Percentiles rank a stretch among this genome's conserved stretches.
phyloP scores from a whole-genome alignment of 2,113 vertebrate species.

The Caranx melampygus region DNA sequence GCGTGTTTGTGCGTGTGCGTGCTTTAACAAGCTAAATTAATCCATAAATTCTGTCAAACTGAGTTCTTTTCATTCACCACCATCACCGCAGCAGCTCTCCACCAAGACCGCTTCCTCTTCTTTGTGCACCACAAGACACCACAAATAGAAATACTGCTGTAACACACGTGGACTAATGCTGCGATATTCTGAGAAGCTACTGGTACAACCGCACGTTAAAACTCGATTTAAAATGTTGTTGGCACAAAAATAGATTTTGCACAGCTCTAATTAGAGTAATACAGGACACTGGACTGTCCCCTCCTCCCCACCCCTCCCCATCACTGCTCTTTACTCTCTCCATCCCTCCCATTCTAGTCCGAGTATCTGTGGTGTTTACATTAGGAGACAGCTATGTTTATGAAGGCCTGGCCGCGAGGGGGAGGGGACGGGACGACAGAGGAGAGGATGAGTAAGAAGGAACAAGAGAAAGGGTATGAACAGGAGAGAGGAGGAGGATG shows the following conservation, averaged over 20 bases:
- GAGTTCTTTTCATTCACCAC: constrained; percentile 45
- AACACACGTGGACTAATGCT: neutral
- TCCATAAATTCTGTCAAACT: constrained; percentile 62
- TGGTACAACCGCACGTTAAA: neutral
- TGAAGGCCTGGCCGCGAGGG: constrained; percentile 53
- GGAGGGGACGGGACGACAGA: constrained; percentile 47
- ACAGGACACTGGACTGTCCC: constrained; percentile 22
- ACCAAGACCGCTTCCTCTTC: constrained; percentile 22
- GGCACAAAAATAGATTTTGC: neutral
- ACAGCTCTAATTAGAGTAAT: constrained; percentile 16
- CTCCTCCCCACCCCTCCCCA: constrained; percentile 26
- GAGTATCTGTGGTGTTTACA: constrained; percentile 66
- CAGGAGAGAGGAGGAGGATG: constrained; percentile 42
- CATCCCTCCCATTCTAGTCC: constrained; percentile 19
- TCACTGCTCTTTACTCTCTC: constrained; percentile 18
- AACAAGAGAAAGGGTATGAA: constrained; percentile 38
- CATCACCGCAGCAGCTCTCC: constrained; percentile 16
- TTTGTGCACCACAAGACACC: constrained; percentile 8
- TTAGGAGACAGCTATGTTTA: constrained; percentile 68
- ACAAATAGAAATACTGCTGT: constrained; percentile 1
- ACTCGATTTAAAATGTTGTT: neutral
- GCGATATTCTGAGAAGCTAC: neutral
- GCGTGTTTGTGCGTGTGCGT: constrained; percentile 38
- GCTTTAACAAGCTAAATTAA: constrained; percentile 68
- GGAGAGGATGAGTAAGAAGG: constrained; percentile 42